Base-by-base conservation (phyloP, 2,888 invertebrate genomes). In the Rotaria sp. region DNA sequence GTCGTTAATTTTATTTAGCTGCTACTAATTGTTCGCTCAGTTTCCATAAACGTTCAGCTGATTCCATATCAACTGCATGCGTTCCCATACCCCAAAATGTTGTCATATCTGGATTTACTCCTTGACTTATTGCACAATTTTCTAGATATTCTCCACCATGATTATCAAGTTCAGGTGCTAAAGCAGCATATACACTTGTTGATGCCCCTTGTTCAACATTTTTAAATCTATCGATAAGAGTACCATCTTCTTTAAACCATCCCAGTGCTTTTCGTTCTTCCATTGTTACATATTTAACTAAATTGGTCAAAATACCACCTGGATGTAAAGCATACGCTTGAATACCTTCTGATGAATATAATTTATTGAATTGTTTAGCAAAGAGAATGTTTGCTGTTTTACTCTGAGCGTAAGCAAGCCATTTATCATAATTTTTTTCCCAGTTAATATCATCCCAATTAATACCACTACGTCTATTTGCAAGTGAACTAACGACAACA, bases 131-230 rank as follows among this genome's bases (percentile, higher is more conserved):
- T 11, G 55, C 57, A 57, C 84, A 84, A 35, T 84, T 57, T 52
- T 84, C 84, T 35, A 84, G 30, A 84, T 84, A 84, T 26, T 52
- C 38, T 30, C 84, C 84, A 57, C 55, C 55, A n/a, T 57, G 30
- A 57, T 57, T 41, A 52, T 84, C 84, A 35, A 84, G 41, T 57
- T 84, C 84, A 35, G 55, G 30, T 26, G 55, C 57, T 41, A 84
- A 7, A 18, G 84, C 84, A 24, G 84, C 57, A 50, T 52, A 84
- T 1, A 84, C 84, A 84, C 55, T 84, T 41, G 84, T 84, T 15
- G 52, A 38, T 55, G 84, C 84, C 21, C 84, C 84, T 84, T 84
- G 84, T 84, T 84, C 84, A 84, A 84, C 52, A 57, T 18, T 84
- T 57, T 84, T 84, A 38, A 84, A 84, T 38, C 38, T 41, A 38